phyloP scores from a whole-genome alignment of 2,113 vertebrate genomes.

The Alethe diademata region DNA sequence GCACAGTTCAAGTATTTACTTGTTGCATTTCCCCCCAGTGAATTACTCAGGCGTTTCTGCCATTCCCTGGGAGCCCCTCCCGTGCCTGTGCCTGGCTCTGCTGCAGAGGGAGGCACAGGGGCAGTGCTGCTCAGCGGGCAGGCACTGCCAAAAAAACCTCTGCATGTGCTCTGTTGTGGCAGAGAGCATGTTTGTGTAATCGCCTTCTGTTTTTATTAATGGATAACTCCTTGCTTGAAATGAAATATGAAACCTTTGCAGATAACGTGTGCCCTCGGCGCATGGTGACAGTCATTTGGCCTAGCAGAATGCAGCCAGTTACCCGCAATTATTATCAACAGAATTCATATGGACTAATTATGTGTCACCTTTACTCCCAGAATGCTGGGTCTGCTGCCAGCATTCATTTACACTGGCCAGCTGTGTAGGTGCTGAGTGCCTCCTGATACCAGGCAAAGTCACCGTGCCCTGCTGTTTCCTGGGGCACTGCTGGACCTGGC shows the following conservation, averaged over 20 bases:
- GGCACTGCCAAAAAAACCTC: background rate
- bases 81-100: background rate
- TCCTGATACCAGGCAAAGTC: slow-evolving; percentile 5
- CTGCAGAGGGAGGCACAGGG: background rate
- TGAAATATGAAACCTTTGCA: background rate
- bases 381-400: background rate
- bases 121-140: background rate
- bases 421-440: background rate
- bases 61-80: background rate
- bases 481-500: background rate
- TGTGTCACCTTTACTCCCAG: background rate
- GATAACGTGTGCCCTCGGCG: background rate
- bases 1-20: slow-evolving; percentile 55
- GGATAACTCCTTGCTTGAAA: background rate
- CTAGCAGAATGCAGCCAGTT: background rate
- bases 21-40: slow-evolving; percentile 16
- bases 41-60: background rate
- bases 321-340: slow-evolving; percentile 12
- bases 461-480: background rate
- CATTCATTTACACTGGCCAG: background rate
- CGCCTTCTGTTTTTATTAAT: background rate
- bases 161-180: background rate
- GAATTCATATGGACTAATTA: background rate
- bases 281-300: background rate
- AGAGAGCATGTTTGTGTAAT: background rate